phyloP scores from a whole-genome alignment of 1,140 invertebrate genomes.

The Hyphantria cunea region DNA sequence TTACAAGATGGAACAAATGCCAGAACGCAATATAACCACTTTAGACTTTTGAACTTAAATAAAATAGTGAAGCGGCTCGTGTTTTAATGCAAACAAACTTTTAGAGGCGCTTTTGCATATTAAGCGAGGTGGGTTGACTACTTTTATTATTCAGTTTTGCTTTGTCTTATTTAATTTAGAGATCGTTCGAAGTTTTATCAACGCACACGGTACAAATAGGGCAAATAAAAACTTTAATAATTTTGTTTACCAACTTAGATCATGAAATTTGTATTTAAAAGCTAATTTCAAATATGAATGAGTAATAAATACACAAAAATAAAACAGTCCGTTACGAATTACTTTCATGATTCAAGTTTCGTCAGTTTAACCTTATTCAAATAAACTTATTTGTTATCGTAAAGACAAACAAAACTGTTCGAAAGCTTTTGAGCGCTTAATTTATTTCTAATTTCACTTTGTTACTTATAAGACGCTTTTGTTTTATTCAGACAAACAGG shows the following conservation, averaged over 20 bases:
- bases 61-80: conserved; percentile 81
- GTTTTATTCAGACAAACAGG: conserved; percentile 80
- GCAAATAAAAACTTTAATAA: conserved; percentile 36
- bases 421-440: conserved; percentile 70
- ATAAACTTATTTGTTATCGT: conserved; percentile 47
- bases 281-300: background rate
- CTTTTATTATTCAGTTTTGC: conserved; percentile 79
- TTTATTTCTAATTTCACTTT: conserved; percentile 58
- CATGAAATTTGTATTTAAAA: conserved; percentile 51
- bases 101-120: conserved; percentile 81
- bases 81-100: conserved; percentile 82
- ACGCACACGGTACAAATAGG: conserved; percentile 35
- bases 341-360: conserved; percentile 65
- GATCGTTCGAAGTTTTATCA: conserved; percentile 48
- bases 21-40: conserved; percentile 81
- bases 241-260: conserved; percentile 48
- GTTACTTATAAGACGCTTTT: conserved; percentile 60
- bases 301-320: too few species aligned
- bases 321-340: too few species aligned
- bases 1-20: conserved; percentile 72
- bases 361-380: conserved; percentile 45
- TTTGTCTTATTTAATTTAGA: conserved; percentile 72
- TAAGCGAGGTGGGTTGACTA: conserved; percentile 81
- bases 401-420: conserved; percentile 79
- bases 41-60: conserved; percentile 77